phyloP scores from a whole-genome alignment of 2,888 invertebrate species.

The Dioctria rufipes region DNA sequence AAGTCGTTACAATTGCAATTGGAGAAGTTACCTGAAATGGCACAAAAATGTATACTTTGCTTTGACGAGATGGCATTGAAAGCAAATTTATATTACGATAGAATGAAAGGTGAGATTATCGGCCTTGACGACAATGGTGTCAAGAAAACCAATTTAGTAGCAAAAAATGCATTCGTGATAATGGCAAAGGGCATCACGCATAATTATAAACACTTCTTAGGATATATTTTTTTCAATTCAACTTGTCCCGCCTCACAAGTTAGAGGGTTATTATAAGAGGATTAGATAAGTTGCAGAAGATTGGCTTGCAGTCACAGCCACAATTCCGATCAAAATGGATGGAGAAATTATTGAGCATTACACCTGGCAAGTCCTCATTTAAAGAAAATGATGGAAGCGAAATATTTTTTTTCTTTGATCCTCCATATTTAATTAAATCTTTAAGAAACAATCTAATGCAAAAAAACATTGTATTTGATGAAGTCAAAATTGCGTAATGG shows the following conservation, averaged over 20 bases:
- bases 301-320: not conserved
- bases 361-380: not conserved
- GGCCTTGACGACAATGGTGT: not conserved
- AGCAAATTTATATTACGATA: not conserved
- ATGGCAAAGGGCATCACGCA: constrained; percentile 1
- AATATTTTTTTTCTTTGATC: not conserved
- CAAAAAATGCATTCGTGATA: not conserved
- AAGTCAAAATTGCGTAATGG: not conserved
- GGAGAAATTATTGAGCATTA: not conserved
- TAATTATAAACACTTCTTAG: not conserved
- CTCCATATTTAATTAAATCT: not conserved
- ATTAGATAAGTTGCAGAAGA: not conserved
- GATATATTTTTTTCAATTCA: not conserved
- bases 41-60: not conserved
- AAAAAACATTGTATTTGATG: not conserved
- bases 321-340: not conserved
- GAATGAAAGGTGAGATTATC: not conserved
- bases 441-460: not conserved
- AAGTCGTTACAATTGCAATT: not conserved
- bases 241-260: not conserved
- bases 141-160: not conserved
- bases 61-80: not conserved
- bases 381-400: not conserved
- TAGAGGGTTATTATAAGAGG: not conserved
- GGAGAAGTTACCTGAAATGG: not conserved